Conservation (phyloP, 2,888 invertebrate genomes). For the Xylocampa areola region DNA sequence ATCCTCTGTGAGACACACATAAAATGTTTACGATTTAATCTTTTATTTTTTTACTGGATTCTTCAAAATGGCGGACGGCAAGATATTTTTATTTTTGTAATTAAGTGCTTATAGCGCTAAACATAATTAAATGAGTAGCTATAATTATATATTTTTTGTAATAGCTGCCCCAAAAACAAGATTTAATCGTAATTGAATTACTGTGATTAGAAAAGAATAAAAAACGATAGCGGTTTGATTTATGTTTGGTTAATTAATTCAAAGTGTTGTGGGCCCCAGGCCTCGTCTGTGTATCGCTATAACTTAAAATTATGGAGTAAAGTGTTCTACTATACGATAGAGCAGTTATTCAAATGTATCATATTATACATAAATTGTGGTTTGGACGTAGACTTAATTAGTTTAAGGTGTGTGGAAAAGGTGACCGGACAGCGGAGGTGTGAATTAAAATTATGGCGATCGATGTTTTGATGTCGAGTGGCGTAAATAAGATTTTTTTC, state of each 20-base stretch:
- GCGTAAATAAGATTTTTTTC: background rate
- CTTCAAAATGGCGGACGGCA: constrained; percentile 31
- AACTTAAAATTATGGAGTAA: constrained; percentile 55
- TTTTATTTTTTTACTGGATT: constrained; percentile 28
- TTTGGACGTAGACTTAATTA: constrained; percentile 38
- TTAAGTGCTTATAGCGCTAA: constrained; percentile 1
- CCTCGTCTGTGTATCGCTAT: constrained; percentile 32
- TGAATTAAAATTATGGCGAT: constrained; percentile 20
- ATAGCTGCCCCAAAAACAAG: constrained; percentile 21
- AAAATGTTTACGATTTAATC: constrained; percentile 45
- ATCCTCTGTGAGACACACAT: constrained; percentile 20
- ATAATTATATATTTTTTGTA: constrained; percentile 13
- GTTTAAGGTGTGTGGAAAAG: constrained; percentile 10
- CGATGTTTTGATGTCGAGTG: background rate
- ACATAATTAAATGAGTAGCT: constrained; percentile 15
- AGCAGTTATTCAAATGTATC: constrained; percentile 38
- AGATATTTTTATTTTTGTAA: constrained; percentile 20
- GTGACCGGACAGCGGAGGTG: constrained; percentile 16
- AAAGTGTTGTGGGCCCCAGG: constrained; percentile 52
- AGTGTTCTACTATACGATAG: constrained; percentile 26
- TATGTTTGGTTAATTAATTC: constrained; percentile 57
- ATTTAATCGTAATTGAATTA: constrained; percentile 57
- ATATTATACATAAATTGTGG: constrained; percentile 30
- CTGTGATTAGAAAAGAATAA: constrained; percentile 43
- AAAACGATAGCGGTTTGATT: constrained; percentile 55